Conservation (phyloP, 2,797 vertebrate genomes). For the Perdix hodgsoniae region DNA sequence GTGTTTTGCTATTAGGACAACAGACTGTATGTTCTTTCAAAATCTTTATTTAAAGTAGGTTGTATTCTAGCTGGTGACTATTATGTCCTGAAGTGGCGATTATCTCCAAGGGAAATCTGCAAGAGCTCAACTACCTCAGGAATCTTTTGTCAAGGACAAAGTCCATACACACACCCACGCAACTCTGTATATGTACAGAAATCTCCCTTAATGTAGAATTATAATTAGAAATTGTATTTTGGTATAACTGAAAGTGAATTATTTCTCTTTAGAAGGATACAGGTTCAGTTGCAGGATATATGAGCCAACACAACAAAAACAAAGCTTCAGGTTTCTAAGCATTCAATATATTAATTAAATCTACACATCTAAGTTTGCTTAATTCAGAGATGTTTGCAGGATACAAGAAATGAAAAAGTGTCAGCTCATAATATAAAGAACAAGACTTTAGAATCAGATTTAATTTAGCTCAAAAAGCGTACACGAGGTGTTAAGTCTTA, state of each 20-base stretch:
- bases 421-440: constrained; percentile 1
- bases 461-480: neutral
- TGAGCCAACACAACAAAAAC: constrained; percentile 6
- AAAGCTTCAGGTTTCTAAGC: constrained; percentile 1
- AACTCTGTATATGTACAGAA: neutral
- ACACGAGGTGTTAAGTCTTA: neutral
- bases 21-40: neutral
- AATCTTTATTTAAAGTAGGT: constrained; percentile 2
- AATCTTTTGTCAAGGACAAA: constrained; percentile 29
- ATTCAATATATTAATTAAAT: constrained; percentile 7
- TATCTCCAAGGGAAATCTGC: constrained; percentile 30
- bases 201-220: neutral
- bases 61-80: constrained; percentile 14
- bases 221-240: neutral
- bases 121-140: constrained; percentile 21
- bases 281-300: neutral
- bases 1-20: constrained; percentile 19
- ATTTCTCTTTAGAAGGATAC: neutral
- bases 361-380: neutral
- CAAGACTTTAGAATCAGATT: constrained; percentile 23
- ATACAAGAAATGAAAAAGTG: neutral
- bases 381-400: constrained; percentile 36
- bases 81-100: constrained; percentile 26
- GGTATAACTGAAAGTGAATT: neutral
- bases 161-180: neutral